Conservation (phyloP, 1,140 invertebrate genomes). For the Platorchestia sp. region DNA sequence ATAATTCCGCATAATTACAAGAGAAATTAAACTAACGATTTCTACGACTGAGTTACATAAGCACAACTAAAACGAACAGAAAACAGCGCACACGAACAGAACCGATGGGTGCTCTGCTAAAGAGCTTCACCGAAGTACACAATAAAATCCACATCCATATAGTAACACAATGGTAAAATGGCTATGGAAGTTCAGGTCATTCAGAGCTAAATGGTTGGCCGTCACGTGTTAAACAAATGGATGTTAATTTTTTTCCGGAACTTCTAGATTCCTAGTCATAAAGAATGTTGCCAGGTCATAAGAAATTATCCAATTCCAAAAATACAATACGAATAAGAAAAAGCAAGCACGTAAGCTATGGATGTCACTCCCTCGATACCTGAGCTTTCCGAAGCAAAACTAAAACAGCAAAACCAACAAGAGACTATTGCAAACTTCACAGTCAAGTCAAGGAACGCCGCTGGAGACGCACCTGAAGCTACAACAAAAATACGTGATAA, state of each 20-base stretch:
- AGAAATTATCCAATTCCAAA: neutral
- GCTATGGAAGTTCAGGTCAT: neutral
- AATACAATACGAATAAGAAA: neutral
- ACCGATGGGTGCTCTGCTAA: neutral
- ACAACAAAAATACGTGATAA: neutral
- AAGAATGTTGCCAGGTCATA: neutral
- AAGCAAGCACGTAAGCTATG: neutral
- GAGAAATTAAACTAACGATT: neutral
- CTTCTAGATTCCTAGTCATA: neutral
- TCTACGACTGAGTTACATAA: neutral
- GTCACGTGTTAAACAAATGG: neutral
- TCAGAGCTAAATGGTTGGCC: neutral
- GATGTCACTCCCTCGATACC: neutral
- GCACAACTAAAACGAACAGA: neutral
- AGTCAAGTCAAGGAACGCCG: neutral
- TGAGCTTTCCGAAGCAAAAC: neutral
- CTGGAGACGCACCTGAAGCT: neutral
- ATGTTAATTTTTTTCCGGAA: neutral
- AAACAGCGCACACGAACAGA: neutral
- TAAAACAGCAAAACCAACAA: neutral
- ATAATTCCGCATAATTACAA: neutral
- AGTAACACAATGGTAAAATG: neutral
- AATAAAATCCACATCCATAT: neutral
- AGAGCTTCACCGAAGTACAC: neutral
- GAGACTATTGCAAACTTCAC: neutral